Conservation (phyloP, 1,140 invertebrate species). For the Lineus longissimus region DNA sequence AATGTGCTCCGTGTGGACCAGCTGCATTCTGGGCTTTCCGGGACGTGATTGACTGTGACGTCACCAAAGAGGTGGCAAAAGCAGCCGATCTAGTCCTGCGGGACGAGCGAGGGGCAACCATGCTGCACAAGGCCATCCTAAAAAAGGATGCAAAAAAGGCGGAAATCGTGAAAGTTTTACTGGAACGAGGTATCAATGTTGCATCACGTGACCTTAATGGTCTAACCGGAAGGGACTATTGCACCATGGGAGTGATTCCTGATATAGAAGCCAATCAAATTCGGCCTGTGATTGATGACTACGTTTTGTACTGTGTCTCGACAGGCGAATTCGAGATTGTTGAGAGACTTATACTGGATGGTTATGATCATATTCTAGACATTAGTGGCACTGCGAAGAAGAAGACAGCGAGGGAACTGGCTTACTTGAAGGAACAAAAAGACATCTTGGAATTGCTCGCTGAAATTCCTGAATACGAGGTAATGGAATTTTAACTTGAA, state of each 20-base stretch:
- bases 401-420: constrained; percentile 15
- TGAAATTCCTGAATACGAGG: constrained; percentile 9
- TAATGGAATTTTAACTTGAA: too few species aligned
- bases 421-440: constrained; percentile 14
- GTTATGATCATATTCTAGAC: constrained; percentile 28
- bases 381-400: constrained; percentile 17
- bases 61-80: constrained; percentile 20
- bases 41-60: constrained; percentile 25
- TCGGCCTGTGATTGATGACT: constrained; percentile 6
- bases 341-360: constrained; percentile 22
- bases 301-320: constrained; percentile 19
- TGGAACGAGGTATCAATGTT: constrained; percentile 22
- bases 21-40: constrained; percentile 32
- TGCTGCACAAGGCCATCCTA: constrained; percentile 21
- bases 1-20: constrained; percentile 27
- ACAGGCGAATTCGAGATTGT: constrained; percentile 19
- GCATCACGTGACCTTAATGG: constrained; percentile 26
- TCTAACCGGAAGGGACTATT: constrained; percentile 26
- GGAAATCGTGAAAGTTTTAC: constrained; percentile 18
- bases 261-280: background rate
- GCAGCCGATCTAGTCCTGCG: constrained; percentile 25
- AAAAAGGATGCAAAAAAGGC: constrained; percentile 18
- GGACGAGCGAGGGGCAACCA: constrained; percentile 23
- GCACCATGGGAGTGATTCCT: constrained; percentile 11
- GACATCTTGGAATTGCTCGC: constrained; percentile 19